Conservation (phyloP, 2,888 invertebrate genomes). For the Eupithecia subfuscata region DNA sequence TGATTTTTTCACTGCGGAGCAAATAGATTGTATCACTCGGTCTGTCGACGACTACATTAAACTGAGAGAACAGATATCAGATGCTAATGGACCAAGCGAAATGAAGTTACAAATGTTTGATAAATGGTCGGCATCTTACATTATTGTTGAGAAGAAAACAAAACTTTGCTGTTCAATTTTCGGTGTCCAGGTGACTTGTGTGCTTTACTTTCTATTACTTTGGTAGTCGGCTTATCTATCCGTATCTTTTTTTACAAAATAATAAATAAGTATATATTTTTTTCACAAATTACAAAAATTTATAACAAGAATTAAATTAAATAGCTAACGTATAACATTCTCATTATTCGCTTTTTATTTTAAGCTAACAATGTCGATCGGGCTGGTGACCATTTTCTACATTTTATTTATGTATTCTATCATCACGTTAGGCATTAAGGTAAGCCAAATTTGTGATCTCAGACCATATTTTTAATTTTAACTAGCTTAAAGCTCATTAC, state of each 20-base stretch:
- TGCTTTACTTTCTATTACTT: not conserved
- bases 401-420: not conserved
- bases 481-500: too few species aligned
- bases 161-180: constrained; percentile 5
- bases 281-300: too few species aligned
- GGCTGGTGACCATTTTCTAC: not conserved
- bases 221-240: not conserved
- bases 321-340: too few species aligned
- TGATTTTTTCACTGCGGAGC: not conserved
- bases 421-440: not conserved
- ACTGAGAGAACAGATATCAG: not conserved
- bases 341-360: not conserved
- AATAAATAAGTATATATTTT: too few species aligned
- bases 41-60: not conserved
- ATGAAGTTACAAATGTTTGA: not conserved
- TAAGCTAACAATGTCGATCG: not conserved
- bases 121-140: constrained; percentile 5
- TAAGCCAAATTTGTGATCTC: not conserved
- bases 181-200: not conserved
- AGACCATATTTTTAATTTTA: not conserved
- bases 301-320: too few species aligned
- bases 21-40: constrained; percentile 1
- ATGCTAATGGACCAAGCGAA: not conserved
- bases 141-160: not conserved
- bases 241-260: not conserved